Conservation (phyloP, 2,113 vertebrate genomes). For the Cheirogaleus medius region DNA sequence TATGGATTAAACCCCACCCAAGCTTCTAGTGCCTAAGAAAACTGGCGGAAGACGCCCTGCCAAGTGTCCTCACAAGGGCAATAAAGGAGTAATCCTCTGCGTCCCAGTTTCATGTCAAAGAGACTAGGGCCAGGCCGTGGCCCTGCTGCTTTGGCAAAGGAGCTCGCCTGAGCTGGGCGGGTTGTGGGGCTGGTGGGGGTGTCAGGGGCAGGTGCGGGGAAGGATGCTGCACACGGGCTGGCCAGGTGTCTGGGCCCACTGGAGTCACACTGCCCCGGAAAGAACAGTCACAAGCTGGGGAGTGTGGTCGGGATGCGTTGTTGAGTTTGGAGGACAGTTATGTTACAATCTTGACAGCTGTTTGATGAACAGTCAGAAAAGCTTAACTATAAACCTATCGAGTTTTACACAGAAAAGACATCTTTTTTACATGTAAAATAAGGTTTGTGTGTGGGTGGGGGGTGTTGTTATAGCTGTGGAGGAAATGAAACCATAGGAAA, state of each 20-base stretch:
- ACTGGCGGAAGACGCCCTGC: conserved; percentile 50
- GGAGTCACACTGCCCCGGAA: background rate
- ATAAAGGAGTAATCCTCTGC: conserved; percentile 67
- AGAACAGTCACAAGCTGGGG: background rate
- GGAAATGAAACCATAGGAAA: background rate
- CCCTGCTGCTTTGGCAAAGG: background rate
- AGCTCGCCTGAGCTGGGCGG: background rate
- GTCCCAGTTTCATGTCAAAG: conserved; percentile 72
- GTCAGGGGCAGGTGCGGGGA: background rate
- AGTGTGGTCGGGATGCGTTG: background rate
- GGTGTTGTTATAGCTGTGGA: background rate
- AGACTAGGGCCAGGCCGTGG: conserved; percentile 8
- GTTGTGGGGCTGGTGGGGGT: background rate
- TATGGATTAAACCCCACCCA: conserved; percentile 74
- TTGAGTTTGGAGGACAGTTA: background rate
- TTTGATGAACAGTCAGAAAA: conserved; percentile 23
- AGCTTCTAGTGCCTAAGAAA: conserved; percentile 69
- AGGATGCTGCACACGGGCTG: background rate
- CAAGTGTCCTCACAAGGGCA: conserved; percentile 73
- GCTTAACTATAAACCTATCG: background rate
- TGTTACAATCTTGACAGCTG: background rate
- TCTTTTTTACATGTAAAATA: conserved; percentile 31
- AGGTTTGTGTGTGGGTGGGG: no score
- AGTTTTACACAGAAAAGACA: background rate
- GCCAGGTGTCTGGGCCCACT: accelerated